Conservation (phyloP, 1,140 invertebrate species). For the Oncopodura yosiiana region DNA sequence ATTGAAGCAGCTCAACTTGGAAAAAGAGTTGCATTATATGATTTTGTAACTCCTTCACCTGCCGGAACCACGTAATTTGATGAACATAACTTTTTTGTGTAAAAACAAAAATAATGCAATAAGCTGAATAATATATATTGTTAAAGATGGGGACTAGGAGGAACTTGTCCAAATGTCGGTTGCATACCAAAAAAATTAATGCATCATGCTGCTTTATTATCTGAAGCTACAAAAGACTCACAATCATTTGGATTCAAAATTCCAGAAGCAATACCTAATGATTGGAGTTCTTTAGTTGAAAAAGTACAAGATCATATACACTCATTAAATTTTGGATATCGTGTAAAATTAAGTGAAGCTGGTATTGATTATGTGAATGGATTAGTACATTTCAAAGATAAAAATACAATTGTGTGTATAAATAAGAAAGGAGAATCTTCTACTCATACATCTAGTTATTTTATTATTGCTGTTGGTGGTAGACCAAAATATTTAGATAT, state of each 20-base stretch:
- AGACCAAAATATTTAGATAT: slow-evolving; percentile 53
- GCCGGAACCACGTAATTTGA: slow-evolving; percentile 37
- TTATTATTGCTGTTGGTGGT: slow-evolving; percentile 56
- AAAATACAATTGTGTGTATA: slow-evolving; percentile 43
- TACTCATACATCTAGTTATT: slow-evolving; percentile 48
- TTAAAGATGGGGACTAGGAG: slow-evolving; percentile 49
- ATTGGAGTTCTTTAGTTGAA: neutral
- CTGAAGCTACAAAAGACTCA: slow-evolving; percentile 40
- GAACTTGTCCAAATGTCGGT: slow-evolving; percentile 57
- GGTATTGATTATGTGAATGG: slow-evolving; percentile 55
- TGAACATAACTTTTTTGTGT: neutral
- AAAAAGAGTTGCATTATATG: slow-evolving; percentile 49
- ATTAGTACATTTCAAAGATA: slow-evolving; percentile 50
- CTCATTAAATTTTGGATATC: slow-evolving; percentile 53
- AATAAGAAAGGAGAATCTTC: slow-evolving; percentile 51
- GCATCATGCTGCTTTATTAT: slow-evolving; percentile 47
- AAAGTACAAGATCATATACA: slow-evolving; percentile 50
- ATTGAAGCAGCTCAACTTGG: slow-evolving; percentile 45
- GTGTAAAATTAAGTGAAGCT: slow-evolving; percentile 46
- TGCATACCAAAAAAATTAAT: slow-evolving; percentile 58
- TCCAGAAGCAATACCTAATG: neutral
- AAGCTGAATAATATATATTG: neutral
- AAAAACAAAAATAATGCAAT: neutral
- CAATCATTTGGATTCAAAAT: slow-evolving; percentile 44
- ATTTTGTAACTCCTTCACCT: slow-evolving; percentile 49